Conservation (phyloP, 2,113 vertebrate genomes). For the Neogale vison region DNA sequence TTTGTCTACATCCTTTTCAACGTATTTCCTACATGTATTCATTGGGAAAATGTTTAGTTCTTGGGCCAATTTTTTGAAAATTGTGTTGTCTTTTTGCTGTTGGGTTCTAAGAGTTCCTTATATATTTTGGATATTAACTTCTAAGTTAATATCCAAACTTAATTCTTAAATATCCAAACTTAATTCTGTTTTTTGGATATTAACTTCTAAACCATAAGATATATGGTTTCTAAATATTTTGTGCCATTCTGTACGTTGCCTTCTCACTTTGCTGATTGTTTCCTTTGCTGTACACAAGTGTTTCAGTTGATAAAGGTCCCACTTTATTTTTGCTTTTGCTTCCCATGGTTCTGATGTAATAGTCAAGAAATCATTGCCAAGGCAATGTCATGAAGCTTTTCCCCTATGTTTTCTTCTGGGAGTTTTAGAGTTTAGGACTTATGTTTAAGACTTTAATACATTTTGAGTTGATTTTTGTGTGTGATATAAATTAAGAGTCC, state of each 20-base stretch:
- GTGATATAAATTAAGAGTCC: background rate
- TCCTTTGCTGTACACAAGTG: background rate
- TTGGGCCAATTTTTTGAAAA: background rate
- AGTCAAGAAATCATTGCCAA: constrained; percentile 17
- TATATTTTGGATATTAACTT: background rate
- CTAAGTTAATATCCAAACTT: background rate
- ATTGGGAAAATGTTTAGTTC: background rate
- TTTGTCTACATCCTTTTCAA: background rate
- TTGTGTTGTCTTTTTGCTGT: background rate
- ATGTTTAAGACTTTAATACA: background rate
- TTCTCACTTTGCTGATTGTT: background rate
- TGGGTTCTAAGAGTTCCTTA: background rate
- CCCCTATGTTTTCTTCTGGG: background rate
- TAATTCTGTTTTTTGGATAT: background rate
- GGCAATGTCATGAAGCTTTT: background rate
- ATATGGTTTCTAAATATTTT: background rate
- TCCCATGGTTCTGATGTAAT: background rate
- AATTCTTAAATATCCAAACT: too few relatives aligned
- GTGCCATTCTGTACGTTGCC: background rate
- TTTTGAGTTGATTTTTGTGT: background rate
- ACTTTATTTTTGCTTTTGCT: constrained; percentile 10
- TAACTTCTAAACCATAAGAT: background rate
- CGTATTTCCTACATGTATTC: background rate
- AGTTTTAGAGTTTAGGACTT: background rate
- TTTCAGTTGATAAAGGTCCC: background rate